Base-by-base conservation (phyloP, 2,888 invertebrate species). In the Amorpha juglandis region DNA sequence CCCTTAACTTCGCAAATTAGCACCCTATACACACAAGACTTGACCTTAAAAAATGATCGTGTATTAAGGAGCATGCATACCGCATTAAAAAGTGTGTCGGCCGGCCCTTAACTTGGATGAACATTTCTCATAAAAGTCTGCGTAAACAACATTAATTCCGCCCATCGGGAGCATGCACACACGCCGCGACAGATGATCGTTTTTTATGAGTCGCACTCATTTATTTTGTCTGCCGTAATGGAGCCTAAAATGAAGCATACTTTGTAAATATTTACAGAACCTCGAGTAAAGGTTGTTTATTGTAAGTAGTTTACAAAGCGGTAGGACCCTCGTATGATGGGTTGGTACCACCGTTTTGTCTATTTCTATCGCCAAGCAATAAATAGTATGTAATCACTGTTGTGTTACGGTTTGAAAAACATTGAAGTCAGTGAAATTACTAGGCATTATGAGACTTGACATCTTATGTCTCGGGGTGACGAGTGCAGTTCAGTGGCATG, bases 121-220 rank as follows among this genome's bases (percentile, higher is more conserved):
- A 69, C 68, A 69, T 70, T 73, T 71, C 64, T 64, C 67, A 70
- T 70, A 69, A 70, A 77, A 74, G 67, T 74, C 72, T 67, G 69
- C 71, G 72, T 72, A 74, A 77, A 74, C 74, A 72, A 72, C 71
- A 73, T 72, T 73, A 70, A 72, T 72, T 72, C 68, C 63, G 38
- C 51, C 63, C 38, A 53, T 64, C 62, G 45, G 53, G 11, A 53
- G 47, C 8, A 21, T 21, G 53, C n/a, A 12, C 62, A 42, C n/a
- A 63, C 19, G 64, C 12, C 52, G 19, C n/a, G 14, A 11, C 33
- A 33, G n/a, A 14, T 14, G 52, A 9, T 47, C 64, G 42, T 58
- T 42, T 58, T 19, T 58, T 12, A 42, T 19, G 8, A 16, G 8
- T 50, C 50, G 38, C 38, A 11, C 19, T 19, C 19, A 58, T 58